Evolutionary conservation across 2,888 invertebrate species (phyloP), one percentile per base, ranked within the genome.

Genomic region (Temnothorax unifasciatus): DNA sequence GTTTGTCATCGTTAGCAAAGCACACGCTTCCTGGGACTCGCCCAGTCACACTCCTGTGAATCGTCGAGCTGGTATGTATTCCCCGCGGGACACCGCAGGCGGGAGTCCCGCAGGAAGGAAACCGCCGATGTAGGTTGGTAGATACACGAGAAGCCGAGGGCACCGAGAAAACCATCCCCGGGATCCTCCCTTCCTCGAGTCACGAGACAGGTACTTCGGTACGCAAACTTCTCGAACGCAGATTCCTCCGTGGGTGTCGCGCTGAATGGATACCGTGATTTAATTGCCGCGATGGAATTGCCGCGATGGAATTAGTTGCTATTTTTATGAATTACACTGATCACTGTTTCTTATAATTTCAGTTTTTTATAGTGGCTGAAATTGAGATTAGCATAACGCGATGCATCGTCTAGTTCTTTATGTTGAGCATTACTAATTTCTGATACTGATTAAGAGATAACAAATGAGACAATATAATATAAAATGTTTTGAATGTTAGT

Each of bases 1-100:
- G 93, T 94, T 95, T 95, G 93, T 94, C 94, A 94, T 94, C 94
- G 94, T 94, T 94, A 94, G 94, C 93, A 95, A 95, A 95, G 94
- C 94, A 95, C 94, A 94, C 94, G 94, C 94, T 95, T 95, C 94
- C 94, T 94, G 94, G 94, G 94, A 92, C 93, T 93, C 93, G 92
- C 90, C 92, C 89, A 93, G 93, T 93, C 93, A 92, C 94, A 93
- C 93, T 92, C 92, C 92, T 92, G 90, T 90, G 92, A 92, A 93
- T 92, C 92, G 92, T 89, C 92, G 92, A 91, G 92, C 90, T 92
- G 92, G 87, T 91, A 91, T 94, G 76, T 92, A 93, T 92, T 93
- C 93, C 92, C 91, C 77, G 86, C 83, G 87, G 89, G 90, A 85
- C 44, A 77, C 47, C 57, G 81, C 85, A 84, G 76, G 64, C 71